A percentile compares a stretch with the other conserved stretches of the same genome.
Evolutionary conservation across 2,888 invertebrate species (phyloP).

Genomic region (Dione juno): DNA sequence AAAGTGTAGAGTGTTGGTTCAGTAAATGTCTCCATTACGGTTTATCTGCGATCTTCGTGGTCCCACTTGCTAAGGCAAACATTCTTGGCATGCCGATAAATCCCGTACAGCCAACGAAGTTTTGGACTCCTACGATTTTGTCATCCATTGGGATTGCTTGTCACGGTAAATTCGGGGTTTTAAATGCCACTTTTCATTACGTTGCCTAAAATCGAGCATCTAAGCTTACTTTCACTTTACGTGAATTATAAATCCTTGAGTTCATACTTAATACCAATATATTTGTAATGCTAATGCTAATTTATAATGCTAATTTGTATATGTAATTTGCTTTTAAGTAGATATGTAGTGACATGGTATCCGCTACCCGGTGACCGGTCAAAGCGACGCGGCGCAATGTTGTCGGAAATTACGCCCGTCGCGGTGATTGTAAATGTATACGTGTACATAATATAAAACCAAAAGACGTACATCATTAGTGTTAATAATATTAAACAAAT

Average conservation of each 20-base stretch:
- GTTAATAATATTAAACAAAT: background rate
- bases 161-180: background rate
- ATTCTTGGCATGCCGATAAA: constrained; percentile 2
- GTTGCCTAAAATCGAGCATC: background rate
- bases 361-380: constrained; percentile 41
- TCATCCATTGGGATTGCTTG: background rate
- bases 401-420: constrained; percentile 56
- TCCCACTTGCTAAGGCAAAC: background rate
- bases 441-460: constrained; percentile 33
- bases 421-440: constrained; percentile 55
- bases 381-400: constrained; percentile 53
- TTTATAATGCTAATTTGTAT: constrained; percentile 25
- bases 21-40: background rate
- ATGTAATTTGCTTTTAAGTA: constrained; percentile 24
- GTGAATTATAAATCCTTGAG: background rate
- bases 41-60: background rate
- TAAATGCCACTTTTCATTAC: constrained; percentile 11
- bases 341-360: background rate
- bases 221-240: background rate
- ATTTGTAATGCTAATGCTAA: too few relatives aligned
- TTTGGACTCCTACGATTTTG: background rate
- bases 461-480: constrained; percentile 22
- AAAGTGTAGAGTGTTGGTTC: background rate
- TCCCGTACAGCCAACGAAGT: background rate
- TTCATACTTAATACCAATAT: background rate